These are phyloP conservation scores for Podarcis muralis DNA, from an alignment of 2,113 vertebrate genomes.

Conservation along the genomic window DNA sequence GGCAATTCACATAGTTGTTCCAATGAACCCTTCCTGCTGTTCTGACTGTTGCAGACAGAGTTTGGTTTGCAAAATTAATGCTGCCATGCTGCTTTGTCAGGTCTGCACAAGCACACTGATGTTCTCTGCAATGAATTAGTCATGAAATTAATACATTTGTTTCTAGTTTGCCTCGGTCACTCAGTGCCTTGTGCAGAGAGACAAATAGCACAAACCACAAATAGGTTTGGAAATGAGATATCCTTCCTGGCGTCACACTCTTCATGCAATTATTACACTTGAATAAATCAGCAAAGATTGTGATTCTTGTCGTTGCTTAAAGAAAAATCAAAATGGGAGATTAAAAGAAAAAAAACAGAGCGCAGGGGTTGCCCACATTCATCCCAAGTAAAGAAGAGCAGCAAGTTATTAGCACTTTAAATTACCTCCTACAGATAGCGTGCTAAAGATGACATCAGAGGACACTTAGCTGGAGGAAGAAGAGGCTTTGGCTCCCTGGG, in stretches of 20 bases:
- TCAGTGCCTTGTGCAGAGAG: conserved; percentile 34
- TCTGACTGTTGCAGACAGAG: conserved; percentile 31
- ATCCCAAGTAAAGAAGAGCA: conserved; percentile 31
- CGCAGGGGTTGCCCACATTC: conserved; percentile 5
- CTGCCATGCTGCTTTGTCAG: conserved; percentile 44
- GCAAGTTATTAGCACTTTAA: conserved; percentile 28
- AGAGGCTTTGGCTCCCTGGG: neutral
- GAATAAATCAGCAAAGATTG: conserved; percentile 38
- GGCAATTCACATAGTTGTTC: neutral
- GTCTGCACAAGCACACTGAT: conserved; percentile 40
- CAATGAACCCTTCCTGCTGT: conserved; percentile 51
- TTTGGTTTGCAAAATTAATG: conserved; percentile 57
- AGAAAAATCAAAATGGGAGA: conserved; percentile 44
- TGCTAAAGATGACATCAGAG: conserved; percentile 15
- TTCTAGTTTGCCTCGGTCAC: conserved; percentile 26
- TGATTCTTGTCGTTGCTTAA: conserved; percentile 26
- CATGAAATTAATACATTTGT: conserved; percentile 60
- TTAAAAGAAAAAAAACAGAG: too few relatives aligned
- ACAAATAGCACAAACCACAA: conserved; percentile 43
- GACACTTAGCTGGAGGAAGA: neutral
- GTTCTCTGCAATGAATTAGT: conserved; percentile 63
- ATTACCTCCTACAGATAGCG: conserved; percentile 9
- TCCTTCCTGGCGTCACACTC: conserved; percentile 15
- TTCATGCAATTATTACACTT: conserved; percentile 40
- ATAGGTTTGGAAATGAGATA: conserved; percentile 29